Percentiles rank a stretch among this genome's conserved stretches.
Conservation (phyloP, 64 coral and sea anemone species). For the Pocillopora damicornis region DNA sequence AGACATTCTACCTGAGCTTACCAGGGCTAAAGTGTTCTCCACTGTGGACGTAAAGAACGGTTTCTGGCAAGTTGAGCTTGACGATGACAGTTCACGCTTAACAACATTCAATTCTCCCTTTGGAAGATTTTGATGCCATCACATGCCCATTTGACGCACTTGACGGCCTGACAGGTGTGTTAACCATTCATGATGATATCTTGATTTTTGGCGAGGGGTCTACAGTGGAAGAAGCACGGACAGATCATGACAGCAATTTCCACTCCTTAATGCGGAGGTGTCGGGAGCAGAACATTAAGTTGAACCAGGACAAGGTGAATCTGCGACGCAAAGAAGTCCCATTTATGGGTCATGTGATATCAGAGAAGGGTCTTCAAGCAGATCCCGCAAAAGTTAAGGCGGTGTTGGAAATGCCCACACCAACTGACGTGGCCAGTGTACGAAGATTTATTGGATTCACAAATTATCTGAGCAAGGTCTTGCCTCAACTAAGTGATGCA, state of each 20-base stretch:
- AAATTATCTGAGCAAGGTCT: constrained; percentile 12
- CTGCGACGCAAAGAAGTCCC: neutral
- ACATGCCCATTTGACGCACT: neutral
- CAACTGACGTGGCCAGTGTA: constrained; percentile 17
- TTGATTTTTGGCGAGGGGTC: neutral
- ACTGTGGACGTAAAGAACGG: neutral
- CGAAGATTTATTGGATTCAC: neutral
- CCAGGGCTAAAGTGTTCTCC: neutral
- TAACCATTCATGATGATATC: constrained; percentile 18
- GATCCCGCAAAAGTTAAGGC: neutral
- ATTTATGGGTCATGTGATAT: constrained; percentile 10
- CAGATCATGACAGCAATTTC: constrained; percentile 11
- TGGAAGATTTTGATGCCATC: neutral
- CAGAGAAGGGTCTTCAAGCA: constrained; percentile 24
- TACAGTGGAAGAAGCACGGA: constrained; percentile 13
- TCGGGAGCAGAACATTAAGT: neutral
- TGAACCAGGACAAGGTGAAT: constrained; percentile 26
- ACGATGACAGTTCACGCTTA: neutral
- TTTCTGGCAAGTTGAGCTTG: constrained; percentile 11
- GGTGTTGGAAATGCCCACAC: constrained; percentile 24
- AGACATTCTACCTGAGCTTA: neutral
- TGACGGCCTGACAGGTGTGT: neutral
- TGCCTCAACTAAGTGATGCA: constrained; percentile 13
- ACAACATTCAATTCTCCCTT: neutral
- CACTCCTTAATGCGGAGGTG: neutral